These are phyloP conservation scores for Tachysurus vachellii DNA, from an alignment of 2,113 vertebrate species.

Conservation along the genomic window DNA sequence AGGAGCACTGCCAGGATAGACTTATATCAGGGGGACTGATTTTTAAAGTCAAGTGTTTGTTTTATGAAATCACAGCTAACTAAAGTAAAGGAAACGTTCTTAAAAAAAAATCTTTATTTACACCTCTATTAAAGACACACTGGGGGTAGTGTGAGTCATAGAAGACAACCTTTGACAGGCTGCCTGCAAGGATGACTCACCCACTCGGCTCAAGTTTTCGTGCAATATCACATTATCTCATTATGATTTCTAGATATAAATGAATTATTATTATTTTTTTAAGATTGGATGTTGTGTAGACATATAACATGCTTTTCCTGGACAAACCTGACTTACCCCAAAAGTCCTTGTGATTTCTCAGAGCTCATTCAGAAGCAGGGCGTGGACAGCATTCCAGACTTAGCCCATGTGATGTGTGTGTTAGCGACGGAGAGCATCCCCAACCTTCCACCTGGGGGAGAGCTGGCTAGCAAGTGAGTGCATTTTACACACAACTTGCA, in stretches of 20 bases:
- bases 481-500: conserved; percentile 41
- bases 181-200: conserved; percentile 42
- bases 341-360: conserved; percentile 91
- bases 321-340: conserved; percentile 80
- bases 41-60: neutral
- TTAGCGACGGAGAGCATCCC: conserved; percentile 98
- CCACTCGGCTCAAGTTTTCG: neutral
- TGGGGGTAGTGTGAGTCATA: conserved; percentile 33
- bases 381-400: conserved; percentile 89
- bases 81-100: neutral
- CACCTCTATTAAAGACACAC: neutral
- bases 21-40: neutral
- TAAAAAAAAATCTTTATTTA: conserved; percentile 21
- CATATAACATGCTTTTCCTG: conserved; percentile 57
- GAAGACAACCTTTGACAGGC: conserved; percentile 29
- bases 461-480: conserved; percentile 98
- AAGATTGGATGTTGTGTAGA: conserved; percentile 9
- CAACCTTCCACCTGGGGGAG: conserved; percentile 95
- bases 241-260: conserved; percentile 7
- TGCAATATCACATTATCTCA: neutral
- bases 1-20: neutral
- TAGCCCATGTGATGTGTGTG: conserved; percentile 98
- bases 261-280: neutral
- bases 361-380: conserved; percentile 99
- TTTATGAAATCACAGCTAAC: neutral